Base-by-base conservation (phyloP, 1,140 invertebrate genomes). In the Araneus ventricosus region DNA sequence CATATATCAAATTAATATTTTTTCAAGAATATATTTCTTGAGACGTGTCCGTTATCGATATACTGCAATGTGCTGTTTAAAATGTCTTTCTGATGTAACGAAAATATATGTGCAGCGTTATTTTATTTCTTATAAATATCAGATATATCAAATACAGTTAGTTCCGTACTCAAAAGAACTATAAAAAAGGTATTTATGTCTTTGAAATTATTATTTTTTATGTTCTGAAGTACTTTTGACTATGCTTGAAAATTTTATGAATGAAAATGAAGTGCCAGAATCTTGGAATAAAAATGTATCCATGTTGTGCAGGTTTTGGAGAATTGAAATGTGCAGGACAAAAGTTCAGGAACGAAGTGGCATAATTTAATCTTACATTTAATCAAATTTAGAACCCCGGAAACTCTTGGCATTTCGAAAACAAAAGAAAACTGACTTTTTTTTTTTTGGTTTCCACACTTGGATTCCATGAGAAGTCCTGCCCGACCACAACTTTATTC, bases 1-100 rank as follows among this genome's bases (percentile, higher is more conserved):
- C 57, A 24, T n/a, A 14, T 63, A 87, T 37, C 30, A 87, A 87
- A 87, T 87, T 63, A 14, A 87, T 61, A 61, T 57, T 45, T n/a
- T 87, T 87, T 37, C 85, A 87, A 87, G 85, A 87, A 87, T 87
- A 87, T 34, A 87, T 63, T 27, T 59, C 14, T 41, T 84, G 82
- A 39, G 61, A 61, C 41, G 7, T 34, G 22, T 87, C 57, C 27
- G 17, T 34, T 75, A 75, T 20, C 30, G 34, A 75, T 75, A 34
- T 75, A 20, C 30, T 34, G 30, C 34, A 20, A 37, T 75, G 70
- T 37, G 30, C 70, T 75, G 30, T 75, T 75, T 75, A 75, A 75
- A 75, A 75, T 75, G 70, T 37, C 30, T 87, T 87, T 87, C 52
- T 5, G 30, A 61, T 39, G 59, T 87, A 87, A 87, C 27, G 85